Evolutionary conservation across 2,113 vertebrate species (phyloP).

Genomic region (Dryoscopus gambensis): DNA sequence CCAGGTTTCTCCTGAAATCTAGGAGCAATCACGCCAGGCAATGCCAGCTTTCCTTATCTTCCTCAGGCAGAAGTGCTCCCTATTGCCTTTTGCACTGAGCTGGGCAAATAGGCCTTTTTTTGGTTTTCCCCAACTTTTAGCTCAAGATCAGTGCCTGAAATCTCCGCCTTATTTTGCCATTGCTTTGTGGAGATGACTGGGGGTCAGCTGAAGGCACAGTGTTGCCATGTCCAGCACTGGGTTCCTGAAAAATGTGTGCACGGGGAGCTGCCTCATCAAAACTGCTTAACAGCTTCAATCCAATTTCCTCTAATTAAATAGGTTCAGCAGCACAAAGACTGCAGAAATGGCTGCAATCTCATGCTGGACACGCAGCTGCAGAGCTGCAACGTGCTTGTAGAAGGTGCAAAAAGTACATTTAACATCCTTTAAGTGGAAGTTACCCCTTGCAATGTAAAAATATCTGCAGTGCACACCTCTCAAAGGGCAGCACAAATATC

Average conservation of each 20-base stretch:
- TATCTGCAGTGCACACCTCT: background rate
- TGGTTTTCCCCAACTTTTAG: background rate
- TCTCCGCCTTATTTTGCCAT: background rate
- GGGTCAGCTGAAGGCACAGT: background rate
- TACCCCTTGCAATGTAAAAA: background rate
- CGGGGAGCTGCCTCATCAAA: constrained; percentile 35
- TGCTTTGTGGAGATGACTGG: background rate
- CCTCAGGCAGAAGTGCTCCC: background rate
- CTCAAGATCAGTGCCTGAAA: background rate
- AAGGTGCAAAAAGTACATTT: constrained; percentile 5
- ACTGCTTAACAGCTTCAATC: constrained; percentile 55
- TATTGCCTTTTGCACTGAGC: background rate
- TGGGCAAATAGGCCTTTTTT: background rate
- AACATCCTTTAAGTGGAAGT: background rate
- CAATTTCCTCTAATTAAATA: constrained; percentile 67
- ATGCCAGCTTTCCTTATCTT: background rate
- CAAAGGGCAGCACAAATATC: background rate
- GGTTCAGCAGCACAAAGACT: constrained; percentile 27
- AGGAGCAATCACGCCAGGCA: background rate
- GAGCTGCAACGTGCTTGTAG: background rate
- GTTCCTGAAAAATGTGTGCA: background rate
- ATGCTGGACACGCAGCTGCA: constrained; percentile 43
- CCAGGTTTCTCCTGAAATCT: background rate
- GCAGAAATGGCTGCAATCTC: constrained; percentile 45
- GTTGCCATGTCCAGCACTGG: background rate